Evolutionary conservation across 1,140 invertebrate genomes (phyloP), one percentile per base, ranked within the genome.

Genomic region (Elymnias hypermnestra): DNA sequence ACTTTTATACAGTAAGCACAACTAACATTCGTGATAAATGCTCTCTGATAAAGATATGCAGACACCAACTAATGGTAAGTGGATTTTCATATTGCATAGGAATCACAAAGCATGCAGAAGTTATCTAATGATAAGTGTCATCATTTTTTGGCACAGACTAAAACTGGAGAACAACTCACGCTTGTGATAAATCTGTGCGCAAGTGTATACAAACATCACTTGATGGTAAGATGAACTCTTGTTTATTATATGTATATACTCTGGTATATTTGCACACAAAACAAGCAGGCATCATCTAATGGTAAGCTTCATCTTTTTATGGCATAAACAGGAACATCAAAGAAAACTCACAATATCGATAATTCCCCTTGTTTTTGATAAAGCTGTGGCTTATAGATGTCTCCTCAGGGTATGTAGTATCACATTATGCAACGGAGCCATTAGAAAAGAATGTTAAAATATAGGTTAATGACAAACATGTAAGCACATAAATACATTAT

Each of bases 1-100:
- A n/a, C n/a, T n/a, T n/a, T n/a, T n/a, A n/a, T n/a, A n/a, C n/a
- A n/a, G n/a, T n/a, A n/a, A n/a, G n/a, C n/a, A n/a, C n/a, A n/a
- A n/a, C n/a, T n/a, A n/a, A n/a, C n/a, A n/a, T n/a, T n/a, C n/a
- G n/a, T n/a, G n/a, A n/a, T n/a, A n/a, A n/a, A n/a, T n/a, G n/a
- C n/a, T n/a, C n/a, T n/a, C n/a, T n/a, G n/a, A n/a, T 12, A 29
- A 29, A n/a, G 96, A 96, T 53, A 97, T 99, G 65, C 95, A 98
- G 87, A 98, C 96, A 48, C 94, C 92, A 69, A 93, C 95, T 36
- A 97, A 98, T 89, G 97, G 97, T 95, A 83, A 48, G 45, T 31
- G 5, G 31, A 26, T 9, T n/a, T 2, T 4, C 19, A 3, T 2
- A 9, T 26, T n/a, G 25, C 3, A 26, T n/a, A 2, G 26, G 8